These are phyloP conservation scores for Cyclopterus lumpus DNA, from an alignment of 2,797 vertebrate species.

Conservation along the genomic window DNA sequence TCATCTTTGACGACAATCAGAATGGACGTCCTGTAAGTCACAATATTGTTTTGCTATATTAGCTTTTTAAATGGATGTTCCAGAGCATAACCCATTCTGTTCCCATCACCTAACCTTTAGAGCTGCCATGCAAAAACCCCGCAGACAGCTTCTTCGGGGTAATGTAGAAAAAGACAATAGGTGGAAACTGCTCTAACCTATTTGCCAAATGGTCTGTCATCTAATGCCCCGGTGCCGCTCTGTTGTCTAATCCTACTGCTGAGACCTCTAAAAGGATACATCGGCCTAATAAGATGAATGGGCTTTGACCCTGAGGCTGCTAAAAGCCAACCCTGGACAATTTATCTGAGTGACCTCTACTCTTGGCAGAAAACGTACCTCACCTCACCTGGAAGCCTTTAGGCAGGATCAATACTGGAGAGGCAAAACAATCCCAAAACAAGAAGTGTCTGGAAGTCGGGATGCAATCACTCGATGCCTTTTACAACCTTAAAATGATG, in stretches of 20 bases:
- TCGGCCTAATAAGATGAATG: slow-evolving; percentile 93
- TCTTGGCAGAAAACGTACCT: slow-evolving; percentile 79
- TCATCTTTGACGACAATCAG: slow-evolving; percentile 1
- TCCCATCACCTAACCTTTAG: slow-evolving; percentile 48
- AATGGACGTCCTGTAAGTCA: not conserved
- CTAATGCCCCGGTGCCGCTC: slow-evolving; percentile 78
- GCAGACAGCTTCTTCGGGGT: slow-evolving; percentile 64
- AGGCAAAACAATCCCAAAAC: slow-evolving; percentile 78
- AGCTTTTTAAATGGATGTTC: slow-evolving; percentile 40
- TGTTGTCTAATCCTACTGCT: slow-evolving; percentile 92
- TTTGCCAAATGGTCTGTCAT: slow-evolving; percentile 81
- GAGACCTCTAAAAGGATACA: slow-evolving; percentile 92
- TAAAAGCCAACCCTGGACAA: slow-evolving; percentile 92
- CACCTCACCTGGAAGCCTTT: slow-evolving; percentile 83
- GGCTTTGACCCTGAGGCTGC: slow-evolving; percentile 92
- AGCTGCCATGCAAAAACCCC: slow-evolving; percentile 64
- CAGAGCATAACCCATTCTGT: slow-evolving; percentile 17
- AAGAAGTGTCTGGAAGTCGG: slow-evolving; percentile 53
- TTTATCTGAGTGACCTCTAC: slow-evolving; percentile 90
- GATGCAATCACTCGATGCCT: slow-evolving; percentile 29
- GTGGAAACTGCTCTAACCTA: slow-evolving; percentile 79
- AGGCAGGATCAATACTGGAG: slow-evolving; percentile 88
- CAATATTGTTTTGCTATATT: slow-evolving; percentile 24
- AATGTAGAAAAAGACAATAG: slow-evolving; percentile 75
- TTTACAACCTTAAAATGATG: slow-evolving; percentile 40